Evolutionary conservation across 2,797 vertebrate species (phyloP).

Genomic region (Semotilus atromaculatus): DNA sequence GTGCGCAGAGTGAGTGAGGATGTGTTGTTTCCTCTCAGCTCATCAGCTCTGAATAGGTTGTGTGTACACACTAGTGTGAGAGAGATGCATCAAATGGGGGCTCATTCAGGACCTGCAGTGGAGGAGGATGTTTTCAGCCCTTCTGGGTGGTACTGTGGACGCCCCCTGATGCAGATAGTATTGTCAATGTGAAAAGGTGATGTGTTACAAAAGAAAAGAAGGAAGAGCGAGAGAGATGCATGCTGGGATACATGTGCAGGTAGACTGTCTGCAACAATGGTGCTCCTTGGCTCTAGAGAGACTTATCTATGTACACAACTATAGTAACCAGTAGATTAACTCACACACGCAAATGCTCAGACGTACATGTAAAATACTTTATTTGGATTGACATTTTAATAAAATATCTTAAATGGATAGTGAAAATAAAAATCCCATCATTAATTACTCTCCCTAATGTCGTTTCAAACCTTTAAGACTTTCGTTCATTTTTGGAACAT

Average conservation of each 20-base stretch:
- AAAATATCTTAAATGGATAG: neutral
- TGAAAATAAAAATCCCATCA: neutral
- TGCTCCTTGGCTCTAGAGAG: neutral
- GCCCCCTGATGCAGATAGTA: constrained; percentile 55
- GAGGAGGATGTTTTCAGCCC: constrained; percentile 61
- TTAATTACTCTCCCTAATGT: no score
- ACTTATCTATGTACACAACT: constrained; percentile 1
- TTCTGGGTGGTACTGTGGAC: constrained; percentile 61
- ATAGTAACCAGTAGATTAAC: constrained; percentile 51
- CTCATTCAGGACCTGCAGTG: constrained; percentile 61
- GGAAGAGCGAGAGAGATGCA: constrained; percentile 44
- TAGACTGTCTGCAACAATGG: constrained; percentile 4
- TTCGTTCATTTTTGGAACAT: no score
- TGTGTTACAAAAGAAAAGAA: constrained; percentile 51
- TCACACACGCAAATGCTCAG: constrained; percentile 46
- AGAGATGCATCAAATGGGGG: constrained; percentile 65
- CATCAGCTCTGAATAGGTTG: constrained; percentile 53
- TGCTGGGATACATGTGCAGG: constrained; percentile 51
- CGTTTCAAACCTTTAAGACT: no score
- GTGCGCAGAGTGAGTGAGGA: constrained; percentile 38
- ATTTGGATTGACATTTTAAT: neutral
- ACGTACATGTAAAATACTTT: neutral
- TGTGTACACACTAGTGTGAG: constrained; percentile 57
- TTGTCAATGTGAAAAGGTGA: constrained; percentile 56
- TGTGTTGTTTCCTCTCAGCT: constrained; percentile 47